Conservation (phyloP, 1,140 invertebrate genomes). For the Cherax destructor region DNA sequence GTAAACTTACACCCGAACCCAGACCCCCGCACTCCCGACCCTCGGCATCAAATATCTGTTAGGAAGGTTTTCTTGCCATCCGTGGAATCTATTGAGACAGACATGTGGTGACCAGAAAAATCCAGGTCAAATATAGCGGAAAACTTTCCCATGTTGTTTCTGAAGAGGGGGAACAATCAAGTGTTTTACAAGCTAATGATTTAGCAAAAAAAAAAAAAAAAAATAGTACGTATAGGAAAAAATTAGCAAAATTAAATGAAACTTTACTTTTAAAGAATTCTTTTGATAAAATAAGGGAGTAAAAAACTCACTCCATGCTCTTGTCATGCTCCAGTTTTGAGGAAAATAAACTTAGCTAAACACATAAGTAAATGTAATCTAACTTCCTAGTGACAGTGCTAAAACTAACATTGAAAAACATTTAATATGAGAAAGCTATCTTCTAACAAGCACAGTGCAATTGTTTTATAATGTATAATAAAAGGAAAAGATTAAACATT, state of each 20-base stretch:
- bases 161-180: background rate
- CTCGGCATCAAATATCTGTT: conserved; percentile 39
- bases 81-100: conserved; percentile 44
- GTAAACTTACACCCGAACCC: conserved; percentile 30
- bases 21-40: conserved; percentile 43
- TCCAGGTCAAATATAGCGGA: background rate
- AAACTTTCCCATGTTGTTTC: background rate
- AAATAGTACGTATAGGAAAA: background rate
- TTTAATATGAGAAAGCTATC: background rate
- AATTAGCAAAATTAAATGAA: too few species aligned
- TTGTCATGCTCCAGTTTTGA: too few species aligned
- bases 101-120: conserved; percentile 40
- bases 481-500: background rate
- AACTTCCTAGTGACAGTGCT: background rate
- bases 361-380: background rate
- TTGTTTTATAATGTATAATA: background rate
- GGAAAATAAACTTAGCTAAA: background rate
- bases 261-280: too few species aligned
- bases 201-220: background rate
- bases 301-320: too few species aligned
- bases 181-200: background rate
- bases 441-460: background rate
- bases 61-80: conserved; percentile 33
- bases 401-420: background rate
- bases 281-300: too few species aligned